Conservation (phyloP, 1,140 invertebrate species). For the Lerema accius region DNA sequence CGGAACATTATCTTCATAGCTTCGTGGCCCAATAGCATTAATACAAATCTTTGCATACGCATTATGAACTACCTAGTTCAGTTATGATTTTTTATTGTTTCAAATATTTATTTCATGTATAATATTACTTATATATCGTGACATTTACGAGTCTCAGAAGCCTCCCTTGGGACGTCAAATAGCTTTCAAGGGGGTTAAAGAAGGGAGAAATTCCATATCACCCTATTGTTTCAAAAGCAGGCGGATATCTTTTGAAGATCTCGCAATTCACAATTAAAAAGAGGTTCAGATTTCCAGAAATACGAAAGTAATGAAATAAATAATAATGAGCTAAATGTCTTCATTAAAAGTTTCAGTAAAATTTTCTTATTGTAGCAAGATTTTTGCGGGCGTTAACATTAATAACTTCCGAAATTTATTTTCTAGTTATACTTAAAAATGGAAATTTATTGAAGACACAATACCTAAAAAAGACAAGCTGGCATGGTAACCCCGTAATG, state of each 20-base stretch:
- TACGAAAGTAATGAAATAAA: background rate
- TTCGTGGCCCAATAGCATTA: no score
- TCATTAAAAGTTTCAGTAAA: background rate
- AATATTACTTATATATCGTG: background rate
- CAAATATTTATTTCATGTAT: no score
- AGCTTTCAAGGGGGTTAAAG: background rate
- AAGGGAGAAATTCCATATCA: background rate
- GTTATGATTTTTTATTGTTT: no score
- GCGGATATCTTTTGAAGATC: background rate
- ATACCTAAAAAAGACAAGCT: no score
- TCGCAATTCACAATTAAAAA: background rate
- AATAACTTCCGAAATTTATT: no score
- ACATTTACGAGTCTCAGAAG: background rate
- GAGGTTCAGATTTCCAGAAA: background rate
- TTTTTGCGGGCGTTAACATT: no score
- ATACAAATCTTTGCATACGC: no score
- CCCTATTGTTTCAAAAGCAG: background rate
- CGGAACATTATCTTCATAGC: no score
- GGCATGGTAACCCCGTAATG: no score
- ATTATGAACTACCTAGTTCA: no score
- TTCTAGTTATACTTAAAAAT: no score
- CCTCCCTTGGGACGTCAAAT: background rate
- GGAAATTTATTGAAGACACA: no score
- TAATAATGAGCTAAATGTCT: background rate
- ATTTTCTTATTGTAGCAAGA: background rate